phyloP scores from a whole-genome alignment of 2,797 vertebrate genomes.

The Miichthys miiuy region DNA sequence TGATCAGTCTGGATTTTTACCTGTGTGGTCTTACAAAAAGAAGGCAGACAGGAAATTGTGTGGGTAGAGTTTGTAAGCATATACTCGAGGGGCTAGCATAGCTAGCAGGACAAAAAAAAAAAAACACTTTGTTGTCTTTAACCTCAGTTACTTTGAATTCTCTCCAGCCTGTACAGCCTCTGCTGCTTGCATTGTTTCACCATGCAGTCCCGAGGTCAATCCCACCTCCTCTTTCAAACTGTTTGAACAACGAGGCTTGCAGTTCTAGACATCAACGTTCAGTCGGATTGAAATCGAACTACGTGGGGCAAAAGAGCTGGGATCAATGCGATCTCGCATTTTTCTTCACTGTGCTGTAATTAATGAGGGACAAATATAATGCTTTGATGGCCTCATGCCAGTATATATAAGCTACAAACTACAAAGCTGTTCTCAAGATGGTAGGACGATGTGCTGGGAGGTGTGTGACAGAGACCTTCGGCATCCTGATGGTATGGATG shows the following conservation, averaged over 20 bases:
- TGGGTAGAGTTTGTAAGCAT: background rate
- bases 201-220: background rate
- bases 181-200: no score
- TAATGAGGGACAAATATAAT: constrained; percentile 11
- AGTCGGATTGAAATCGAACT: background rate
- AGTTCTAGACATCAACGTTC: no score
- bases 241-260: no score
- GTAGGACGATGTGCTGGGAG: no score
- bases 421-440: no score
- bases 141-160: background rate
- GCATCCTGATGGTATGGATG: background rate
- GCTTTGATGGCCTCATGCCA: no score
- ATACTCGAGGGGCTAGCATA: background rate
- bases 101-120: background rate
- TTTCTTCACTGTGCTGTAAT: background rate
- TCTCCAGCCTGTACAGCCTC: background rate
- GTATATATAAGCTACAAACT: background rate
- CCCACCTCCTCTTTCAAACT: background rate
- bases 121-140: background rate
- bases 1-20: background rate
- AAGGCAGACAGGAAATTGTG: background rate
- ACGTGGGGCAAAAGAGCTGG: background rate
- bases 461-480: no score
- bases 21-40: background rate
- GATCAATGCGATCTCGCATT: background rate